Conservation (phyloP, 2,113 vertebrate genomes). For the Pardalotus punctatus region DNA sequence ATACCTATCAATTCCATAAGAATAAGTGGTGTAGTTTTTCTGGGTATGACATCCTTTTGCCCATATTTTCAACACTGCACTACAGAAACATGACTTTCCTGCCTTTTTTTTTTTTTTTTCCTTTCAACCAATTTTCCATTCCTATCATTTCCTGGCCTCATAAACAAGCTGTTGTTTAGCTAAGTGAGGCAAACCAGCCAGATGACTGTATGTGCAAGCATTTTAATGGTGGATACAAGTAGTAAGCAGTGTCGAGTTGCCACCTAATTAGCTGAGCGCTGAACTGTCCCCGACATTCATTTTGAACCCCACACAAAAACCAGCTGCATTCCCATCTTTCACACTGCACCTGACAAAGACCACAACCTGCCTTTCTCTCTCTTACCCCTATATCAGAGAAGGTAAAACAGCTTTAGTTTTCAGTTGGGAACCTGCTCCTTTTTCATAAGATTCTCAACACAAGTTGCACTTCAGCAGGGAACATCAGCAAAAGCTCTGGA, state of each 20-base stretch:
- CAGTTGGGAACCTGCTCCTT: not conserved
- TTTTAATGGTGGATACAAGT: not conserved
- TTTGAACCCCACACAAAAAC: not conserved
- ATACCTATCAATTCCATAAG: not conserved
- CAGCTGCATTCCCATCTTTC: not conserved
- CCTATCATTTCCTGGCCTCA: not conserved
- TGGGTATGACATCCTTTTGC: not conserved
- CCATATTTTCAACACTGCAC: not conserved
- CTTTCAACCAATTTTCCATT: not conserved
- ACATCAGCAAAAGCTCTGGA: not conserved
- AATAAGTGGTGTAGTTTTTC: not conserved
- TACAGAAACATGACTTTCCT: not conserved
- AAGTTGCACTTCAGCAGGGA: not conserved
- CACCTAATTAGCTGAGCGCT: not conserved
- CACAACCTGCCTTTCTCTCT: not conserved
- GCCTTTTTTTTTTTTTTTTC: not conserved
- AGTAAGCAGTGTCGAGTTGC: not conserved
- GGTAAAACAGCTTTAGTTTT: not conserved
- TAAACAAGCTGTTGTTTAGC: conserved; percentile 7
- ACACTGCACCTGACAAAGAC: not conserved
- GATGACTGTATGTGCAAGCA: not conserved
- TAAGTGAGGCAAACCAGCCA: not conserved
- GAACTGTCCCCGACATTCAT: not conserved
- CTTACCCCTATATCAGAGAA: not conserved
- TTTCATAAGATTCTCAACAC: not conserved